These are phyloP conservation scores for Stratiomys singularior DNA, from an alignment of 2,888 invertebrate genomes.

Conservation along the genomic window DNA sequence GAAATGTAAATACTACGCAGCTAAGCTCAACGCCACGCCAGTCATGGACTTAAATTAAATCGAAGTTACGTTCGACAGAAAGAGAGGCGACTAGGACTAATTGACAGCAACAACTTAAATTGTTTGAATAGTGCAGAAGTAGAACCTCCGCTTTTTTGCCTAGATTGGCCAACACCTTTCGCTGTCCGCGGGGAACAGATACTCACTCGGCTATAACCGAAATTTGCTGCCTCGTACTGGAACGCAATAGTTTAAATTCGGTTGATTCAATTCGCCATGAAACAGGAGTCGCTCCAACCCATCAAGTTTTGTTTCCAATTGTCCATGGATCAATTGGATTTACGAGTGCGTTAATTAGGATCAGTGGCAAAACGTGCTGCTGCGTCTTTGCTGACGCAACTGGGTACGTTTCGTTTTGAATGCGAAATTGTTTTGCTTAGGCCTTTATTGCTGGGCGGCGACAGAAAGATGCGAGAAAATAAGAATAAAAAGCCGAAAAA, in stretches of 20 bases:
- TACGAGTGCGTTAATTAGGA: background rate
- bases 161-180: background rate
- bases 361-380: background rate
- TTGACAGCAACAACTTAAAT: background rate
- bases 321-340: background rate
- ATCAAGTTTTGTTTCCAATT: background rate
- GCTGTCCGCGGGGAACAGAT: background rate
- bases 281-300: background rate
- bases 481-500: background rate
- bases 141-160: background rate
- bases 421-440: background rate
- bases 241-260: too few relatives aligned
- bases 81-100: background rate
- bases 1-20: slow-evolving; percentile 11
- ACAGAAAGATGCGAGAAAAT: too few relatives aligned
- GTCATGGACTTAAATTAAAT: background rate
- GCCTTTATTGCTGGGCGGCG: background rate
- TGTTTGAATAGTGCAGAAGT: slow-evolving; percentile 4
- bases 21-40: background rate
- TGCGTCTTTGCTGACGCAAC: background rate
- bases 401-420: background rate
- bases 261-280: too few relatives aligned
- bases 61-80: background rate
- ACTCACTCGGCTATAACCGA: background rate
- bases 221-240: too few relatives aligned